Evolutionary conservation across 2,888 invertebrate genomes (phyloP), one percentile per base, ranked within the genome.

Genomic region (Drosophila kanekoi): DNA sequence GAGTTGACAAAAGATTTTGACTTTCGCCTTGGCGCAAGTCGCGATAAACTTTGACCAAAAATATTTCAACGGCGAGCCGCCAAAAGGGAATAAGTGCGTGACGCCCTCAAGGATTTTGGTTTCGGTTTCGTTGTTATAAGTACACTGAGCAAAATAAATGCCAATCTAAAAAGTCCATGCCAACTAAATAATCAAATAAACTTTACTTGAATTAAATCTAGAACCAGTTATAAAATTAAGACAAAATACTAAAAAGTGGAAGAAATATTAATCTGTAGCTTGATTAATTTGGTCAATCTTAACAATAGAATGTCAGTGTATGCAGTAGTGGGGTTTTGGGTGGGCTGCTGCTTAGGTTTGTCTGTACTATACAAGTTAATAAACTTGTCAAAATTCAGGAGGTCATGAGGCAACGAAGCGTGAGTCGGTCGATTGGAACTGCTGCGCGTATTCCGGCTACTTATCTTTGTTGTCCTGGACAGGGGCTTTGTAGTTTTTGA

Each of bases 1-100:
- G 62, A 72, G 83, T 90, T 89, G 90, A 90, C 90, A 87, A 79
- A 79, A 91, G 88, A 82, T 82, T 88, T 89, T 79, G 81, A 79
- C 85, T 84, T 84, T 78, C 75, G 67, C 62, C 59, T 71, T 63
- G 61, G 69, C 73, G 72, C 72, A 81, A 81, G 72, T 79, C 85
- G 77, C 85, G 82, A 40, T 72, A 77, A 87, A 85, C 86, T 89
- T 88, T 71, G 83, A 90, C 86, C 91, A 80, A 77, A 90, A 89
- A 90, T 90, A 91, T 91, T 81, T 86, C 76, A 77, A 62, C 73
- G 41, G 57, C 64, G 35, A 63, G 59, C 70, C 59, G 63, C 74
- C 48, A 59, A 59, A 48, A 14, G 35, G n/a, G 45, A 54, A 16
- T 38, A 52, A 54, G 53, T 41, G 53, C 65, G 52, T 66, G 63